Base-by-base conservation (phyloP, 2,113 vertebrate species). In the Cricetomys ansorgei region DNA sequence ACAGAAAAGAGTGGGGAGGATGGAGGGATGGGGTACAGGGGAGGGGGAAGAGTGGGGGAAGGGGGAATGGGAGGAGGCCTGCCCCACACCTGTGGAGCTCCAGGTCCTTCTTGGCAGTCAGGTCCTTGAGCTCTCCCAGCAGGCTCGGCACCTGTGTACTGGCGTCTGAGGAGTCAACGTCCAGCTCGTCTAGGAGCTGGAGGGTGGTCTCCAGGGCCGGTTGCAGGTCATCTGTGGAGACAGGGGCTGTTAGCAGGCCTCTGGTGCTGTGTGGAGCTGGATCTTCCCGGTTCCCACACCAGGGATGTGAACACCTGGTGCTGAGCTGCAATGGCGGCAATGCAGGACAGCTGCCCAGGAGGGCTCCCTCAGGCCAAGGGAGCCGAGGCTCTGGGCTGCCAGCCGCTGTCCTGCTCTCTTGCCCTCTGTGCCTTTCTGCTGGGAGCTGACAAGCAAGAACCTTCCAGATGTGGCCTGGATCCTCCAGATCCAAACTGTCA, bases 41-140 rank as follows among this genome's bases (percentile, higher is more conserved):
- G 8, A 45, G 17, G 62, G 29, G 21, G 25, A 31, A 12, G 7
- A 8, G 3, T 25, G 27, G 0, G n/a, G 21, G 57, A 29, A 4
- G 4, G n/a, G 9, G 57, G 13, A 25, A 7, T 21, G 37, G 5
- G 23, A n/a, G 55, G 55, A 21, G 21, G 21, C 15, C 11, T 1
- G 5, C 12, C 13, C 17, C 34, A 59, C 37, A 98, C 98, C 98
- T 98, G 91, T 92, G 96, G 89, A 98, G 97, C 5, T 98, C 98
- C 81, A 90, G 1, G 91, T 97, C 95, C 70, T 98, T 96, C 13
- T 97, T 69, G 5, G 43, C 45, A 29, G 90, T 92, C 10, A 73
- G 2, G 7, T 98, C 96, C 88, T 97, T 75, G 80, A 98, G 92
- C 7, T 98, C 97, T 1, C 92, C 88, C 31, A 98, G 76, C 15